Conservation (phyloP, 2,113 vertebrate species). For the Mastomys natalensis region DNA sequence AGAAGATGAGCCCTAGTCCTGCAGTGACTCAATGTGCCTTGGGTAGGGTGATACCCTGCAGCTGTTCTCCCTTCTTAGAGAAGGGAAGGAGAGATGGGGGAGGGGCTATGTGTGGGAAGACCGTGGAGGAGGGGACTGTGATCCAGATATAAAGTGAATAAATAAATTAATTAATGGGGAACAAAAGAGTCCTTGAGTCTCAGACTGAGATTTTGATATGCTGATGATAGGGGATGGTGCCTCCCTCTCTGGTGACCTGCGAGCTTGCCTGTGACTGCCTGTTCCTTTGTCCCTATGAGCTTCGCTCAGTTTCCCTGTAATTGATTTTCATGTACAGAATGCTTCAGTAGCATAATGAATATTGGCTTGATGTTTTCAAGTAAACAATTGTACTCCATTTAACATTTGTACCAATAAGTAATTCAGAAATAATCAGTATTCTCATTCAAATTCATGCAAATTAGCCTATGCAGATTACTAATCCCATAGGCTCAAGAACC, state of each 20-base stretch:
- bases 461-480: conserved; percentile 16
- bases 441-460: conserved; percentile 62
- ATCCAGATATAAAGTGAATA: too few species aligned
- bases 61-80: too few species aligned
- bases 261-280: too few species aligned
- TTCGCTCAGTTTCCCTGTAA: conserved; percentile 12
- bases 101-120: too few species aligned
- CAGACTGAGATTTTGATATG: neutral
- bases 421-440: conserved; percentile 52
- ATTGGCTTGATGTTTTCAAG: conserved; percentile 22
- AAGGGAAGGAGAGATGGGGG: too few species aligned
- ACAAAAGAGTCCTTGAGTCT: neutral
- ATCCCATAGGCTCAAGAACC: neutral
- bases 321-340: neutral
- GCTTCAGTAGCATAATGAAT: neutral
- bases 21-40: too few species aligned
- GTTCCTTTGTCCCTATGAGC: neutral
- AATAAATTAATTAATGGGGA: too few species aligned
- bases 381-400: conserved; percentile 25
- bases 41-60: too few species aligned
- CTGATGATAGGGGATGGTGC: neutral
- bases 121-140: too few species aligned
- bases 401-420: conserved; percentile 32
- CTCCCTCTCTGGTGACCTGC: neutral
- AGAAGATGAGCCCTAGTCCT: too few species aligned